Evolutionary conservation across 2,113 vertebrate genomes (phyloP).

Genomic region (Poeciliopsis turrubarensis): DNA sequence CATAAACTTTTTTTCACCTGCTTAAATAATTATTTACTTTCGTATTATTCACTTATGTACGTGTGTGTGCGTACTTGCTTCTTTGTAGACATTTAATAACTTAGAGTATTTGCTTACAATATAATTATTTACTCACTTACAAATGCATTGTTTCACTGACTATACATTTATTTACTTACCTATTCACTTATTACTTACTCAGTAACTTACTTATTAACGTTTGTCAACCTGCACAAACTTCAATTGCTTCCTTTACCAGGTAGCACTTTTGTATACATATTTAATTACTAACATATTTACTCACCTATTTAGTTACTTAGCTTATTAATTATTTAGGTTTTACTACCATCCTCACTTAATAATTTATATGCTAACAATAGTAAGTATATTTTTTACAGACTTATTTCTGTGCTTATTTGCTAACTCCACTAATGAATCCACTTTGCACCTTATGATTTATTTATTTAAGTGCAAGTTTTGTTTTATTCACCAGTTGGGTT

Average conservation of each 20-base stretch:
- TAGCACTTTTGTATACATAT: no score
- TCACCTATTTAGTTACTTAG: neutral
- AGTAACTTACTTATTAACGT: no score
- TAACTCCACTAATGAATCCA: neutral
- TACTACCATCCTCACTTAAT: neutral
- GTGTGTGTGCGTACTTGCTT: neutral
- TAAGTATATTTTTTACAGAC: neutral
- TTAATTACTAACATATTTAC: neutral
- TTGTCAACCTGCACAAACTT: neutral
- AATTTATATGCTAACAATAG: neutral
- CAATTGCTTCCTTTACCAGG: no score
- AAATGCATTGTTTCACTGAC: no score
- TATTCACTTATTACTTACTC: no score
- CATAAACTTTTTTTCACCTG: no score
- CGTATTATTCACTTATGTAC: neutral
- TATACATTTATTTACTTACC: no score
- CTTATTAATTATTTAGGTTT: neutral
- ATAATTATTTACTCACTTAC: no score
- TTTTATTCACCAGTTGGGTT: neutral
- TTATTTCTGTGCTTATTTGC: neutral
- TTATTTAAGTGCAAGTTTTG: neutral
- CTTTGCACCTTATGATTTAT: neutral
- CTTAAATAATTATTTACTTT: neutral
- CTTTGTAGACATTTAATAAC: neutral
- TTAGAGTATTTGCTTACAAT: neutral